Evolutionary conservation across 2,113 vertebrate species (phyloP).

Genomic region (Pelecanoides urinatrix): DNA sequence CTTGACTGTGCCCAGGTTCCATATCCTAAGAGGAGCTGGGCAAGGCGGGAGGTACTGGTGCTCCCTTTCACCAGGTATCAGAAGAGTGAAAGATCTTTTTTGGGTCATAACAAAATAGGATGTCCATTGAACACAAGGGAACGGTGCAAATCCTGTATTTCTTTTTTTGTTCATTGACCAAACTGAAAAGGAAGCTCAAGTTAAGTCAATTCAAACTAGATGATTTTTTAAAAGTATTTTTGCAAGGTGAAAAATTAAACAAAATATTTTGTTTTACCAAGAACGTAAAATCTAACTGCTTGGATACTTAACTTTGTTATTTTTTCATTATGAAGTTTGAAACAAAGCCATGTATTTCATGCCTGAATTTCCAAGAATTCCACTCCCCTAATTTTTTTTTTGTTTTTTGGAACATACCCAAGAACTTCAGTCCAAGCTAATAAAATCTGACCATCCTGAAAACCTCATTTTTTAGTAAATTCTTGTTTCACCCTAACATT

Average conservation of each 20-base stretch:
- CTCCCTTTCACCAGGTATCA: background rate
- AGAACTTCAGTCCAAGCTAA: background rate
- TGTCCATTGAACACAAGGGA: background rate
- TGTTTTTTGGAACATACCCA: conserved; percentile 28
- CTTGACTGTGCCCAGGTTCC: background rate
- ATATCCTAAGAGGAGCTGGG: background rate
- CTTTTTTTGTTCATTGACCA: background rate
- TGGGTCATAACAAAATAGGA: background rate
- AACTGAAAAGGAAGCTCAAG: background rate
- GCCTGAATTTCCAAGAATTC: conserved; percentile 41
- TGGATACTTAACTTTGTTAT: conserved; percentile 9
- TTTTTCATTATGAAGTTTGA: conserved; percentile 38
- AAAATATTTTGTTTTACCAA: conserved; percentile 19
- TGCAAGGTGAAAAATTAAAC: conserved; percentile 22
- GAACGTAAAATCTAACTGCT: background rate
- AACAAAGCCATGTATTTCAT: conserved; percentile 27
- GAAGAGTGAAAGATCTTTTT: background rate
- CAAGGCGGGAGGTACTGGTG: background rate
- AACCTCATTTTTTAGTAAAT: background rate
- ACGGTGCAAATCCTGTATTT: background rate
- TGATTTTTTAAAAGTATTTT: background rate
- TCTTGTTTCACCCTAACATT: background rate
- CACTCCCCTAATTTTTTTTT: background rate
- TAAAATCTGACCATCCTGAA: background rate
- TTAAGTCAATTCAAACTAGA: background rate